A percentile compares a stretch with the other conserved stretches of the same genome.
Evolutionary conservation across 2,888 invertebrate genomes (phyloP).

Genomic region (Hedya salicella): DNA sequence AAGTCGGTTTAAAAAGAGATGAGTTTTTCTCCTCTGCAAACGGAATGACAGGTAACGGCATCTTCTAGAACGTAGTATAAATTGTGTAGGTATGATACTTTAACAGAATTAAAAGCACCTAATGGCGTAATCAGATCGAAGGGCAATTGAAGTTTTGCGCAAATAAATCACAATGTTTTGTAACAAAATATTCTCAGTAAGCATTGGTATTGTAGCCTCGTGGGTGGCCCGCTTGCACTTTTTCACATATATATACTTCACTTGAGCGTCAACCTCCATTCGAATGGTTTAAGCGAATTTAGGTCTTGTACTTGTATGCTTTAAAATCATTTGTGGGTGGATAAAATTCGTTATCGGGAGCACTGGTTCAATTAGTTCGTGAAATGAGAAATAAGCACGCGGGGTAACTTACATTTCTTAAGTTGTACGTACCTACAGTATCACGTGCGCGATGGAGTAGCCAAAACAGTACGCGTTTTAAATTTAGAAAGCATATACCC

Average conservation of each 20-base stretch:
- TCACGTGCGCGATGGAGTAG: constrained; percentile 21
- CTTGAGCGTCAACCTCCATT: constrained; percentile 72
- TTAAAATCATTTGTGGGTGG: constrained; percentile 58
- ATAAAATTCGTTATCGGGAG: constrained; percentile 67
- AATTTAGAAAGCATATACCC: constrained; percentile 6
- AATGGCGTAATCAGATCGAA: background rate
- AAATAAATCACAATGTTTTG: constrained; percentile 38
- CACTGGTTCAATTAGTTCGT: constrained; percentile 53
- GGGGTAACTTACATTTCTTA: constrained; percentile 29
- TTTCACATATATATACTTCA: constrained; percentile 74
- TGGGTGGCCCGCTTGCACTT: constrained; percentile 77
- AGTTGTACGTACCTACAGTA: constrained; percentile 16
- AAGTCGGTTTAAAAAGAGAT: no score
- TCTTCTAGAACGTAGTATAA: no score
- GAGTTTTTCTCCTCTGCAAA: no score
- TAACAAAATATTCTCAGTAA: constrained; percentile 45
- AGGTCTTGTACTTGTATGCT: constrained; percentile 62
- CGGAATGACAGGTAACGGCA: no score
- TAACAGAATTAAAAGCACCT: background rate
- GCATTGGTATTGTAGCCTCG: constrained; percentile 56
- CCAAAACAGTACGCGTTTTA: constrained; percentile 12
- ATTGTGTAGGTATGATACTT: no score
- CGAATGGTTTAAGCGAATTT: constrained; percentile 59
- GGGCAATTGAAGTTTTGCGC: constrained; percentile 35
- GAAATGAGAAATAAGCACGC: constrained; percentile 36